Evolutionary conservation across 2,888 invertebrate species (phyloP), one percentile per base, ranked within the genome.

Genomic region (Hyppa rectilinea): DNA sequence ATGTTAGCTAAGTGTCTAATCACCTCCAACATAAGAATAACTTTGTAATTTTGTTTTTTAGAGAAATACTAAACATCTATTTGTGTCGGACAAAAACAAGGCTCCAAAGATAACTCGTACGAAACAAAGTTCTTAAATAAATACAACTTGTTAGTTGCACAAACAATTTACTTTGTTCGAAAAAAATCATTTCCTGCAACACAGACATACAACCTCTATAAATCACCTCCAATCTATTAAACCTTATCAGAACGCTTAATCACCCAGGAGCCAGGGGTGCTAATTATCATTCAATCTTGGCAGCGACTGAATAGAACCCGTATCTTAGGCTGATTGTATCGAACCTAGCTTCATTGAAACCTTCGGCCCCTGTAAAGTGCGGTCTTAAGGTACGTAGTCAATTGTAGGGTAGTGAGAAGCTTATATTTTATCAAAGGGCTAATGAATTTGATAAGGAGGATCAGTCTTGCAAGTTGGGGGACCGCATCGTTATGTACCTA

Each of bases 231-330:
- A 70, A 71, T 81, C 79, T 79, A 83, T 70, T 83, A 79, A 66
- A 43, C 23, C 49, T 67, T 83, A 81, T 81, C 84, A 58, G 36
- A 34, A n/a, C 60, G 67, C 67, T 81, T 81, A 79, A 85, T 85
- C 78, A 71, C 62, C 76, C 74, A 72, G 71, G 69, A 67, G 56
- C 49, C 68, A 67, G 71, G 72, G 83, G 72, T 68, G 62, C 77
- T 82, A 86, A 85, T 85, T 86, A 85, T 81, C 81, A 80, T 85
- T 85, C 68, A 81, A 79, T 85, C 78, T 70, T 74, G 56, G 56
- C 52, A 55, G 58, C 52, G 1, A 59, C 20, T 84, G 80, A 85
- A 87, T 81, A 47, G 81, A 38, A 74, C 66, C 80, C 81, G 79
- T 80, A 79, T 85, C 84, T 81, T 63, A 72, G 72, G 29, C 43